Conservation (phyloP, 1,140 invertebrate genomes). For the Nasonia giraulti region DNA sequence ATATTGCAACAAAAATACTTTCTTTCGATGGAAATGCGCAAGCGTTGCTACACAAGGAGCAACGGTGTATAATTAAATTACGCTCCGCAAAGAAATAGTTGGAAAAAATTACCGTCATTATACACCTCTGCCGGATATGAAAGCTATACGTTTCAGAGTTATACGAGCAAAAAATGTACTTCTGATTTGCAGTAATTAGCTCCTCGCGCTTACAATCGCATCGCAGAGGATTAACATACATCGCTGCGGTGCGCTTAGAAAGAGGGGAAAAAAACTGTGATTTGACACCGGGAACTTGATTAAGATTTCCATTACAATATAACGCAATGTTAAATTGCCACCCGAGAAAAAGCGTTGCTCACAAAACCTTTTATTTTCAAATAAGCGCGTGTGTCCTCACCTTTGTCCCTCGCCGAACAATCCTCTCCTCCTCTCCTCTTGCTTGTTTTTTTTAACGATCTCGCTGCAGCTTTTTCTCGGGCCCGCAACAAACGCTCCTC, state of each 20-base stretch:
- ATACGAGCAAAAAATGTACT: neutral
- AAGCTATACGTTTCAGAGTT: neutral
- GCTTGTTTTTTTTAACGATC: neutral
- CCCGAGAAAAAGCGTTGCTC: neutral
- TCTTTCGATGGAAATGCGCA: neutral
- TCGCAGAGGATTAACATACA: neutral
- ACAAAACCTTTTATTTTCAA: neutral
- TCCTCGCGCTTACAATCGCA: neutral
- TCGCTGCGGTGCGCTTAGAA: no score
- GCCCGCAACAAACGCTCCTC: neutral
- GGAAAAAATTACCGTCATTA: neutral
- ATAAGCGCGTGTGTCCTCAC: neutral
- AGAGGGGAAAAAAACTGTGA: neutral
- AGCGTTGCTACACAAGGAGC: neutral
- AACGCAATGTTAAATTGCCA: neutral
- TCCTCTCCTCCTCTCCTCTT: neutral
- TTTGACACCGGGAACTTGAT: neutral
- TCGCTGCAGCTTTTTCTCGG: neutral
- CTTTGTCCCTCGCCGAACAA: neutral
- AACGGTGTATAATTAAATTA: neutral
- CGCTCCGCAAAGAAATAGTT: neutral
- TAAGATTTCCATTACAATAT: neutral
- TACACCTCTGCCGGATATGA: neutral
- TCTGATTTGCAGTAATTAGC: neutral
- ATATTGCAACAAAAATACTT: no score